Evolutionary conservation across 2,888 invertebrate genomes (phyloP).

Genomic region (Seira ritae): DNA sequence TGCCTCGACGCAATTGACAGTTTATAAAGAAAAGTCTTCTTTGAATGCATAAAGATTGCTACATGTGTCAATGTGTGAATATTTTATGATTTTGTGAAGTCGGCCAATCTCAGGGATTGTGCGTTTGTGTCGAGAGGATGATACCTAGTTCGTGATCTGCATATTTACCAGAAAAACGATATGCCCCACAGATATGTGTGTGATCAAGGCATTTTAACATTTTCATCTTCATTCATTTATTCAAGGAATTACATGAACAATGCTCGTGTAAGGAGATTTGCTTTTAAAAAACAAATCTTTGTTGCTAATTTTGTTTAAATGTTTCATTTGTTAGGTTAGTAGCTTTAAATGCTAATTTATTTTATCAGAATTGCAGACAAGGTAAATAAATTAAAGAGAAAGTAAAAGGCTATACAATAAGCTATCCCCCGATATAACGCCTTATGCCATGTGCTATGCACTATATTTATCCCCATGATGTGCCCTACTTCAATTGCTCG

Average conservation of each 20-base stretch:
- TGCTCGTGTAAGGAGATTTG: not conserved
- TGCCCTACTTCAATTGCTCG: too few relatives aligned
- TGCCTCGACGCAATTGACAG: slow-evolving; percentile 38
- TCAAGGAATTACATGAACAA: not conserved
- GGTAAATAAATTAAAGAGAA: too few relatives aligned
- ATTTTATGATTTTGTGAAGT: slow-evolving; percentile 52
- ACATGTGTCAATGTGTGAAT: slow-evolving; percentile 47
- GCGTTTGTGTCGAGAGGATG: slow-evolving; percentile 41
- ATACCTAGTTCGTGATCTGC: slow-evolving; percentile 57
- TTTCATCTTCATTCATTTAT: not conserved
- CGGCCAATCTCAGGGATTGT: slow-evolving; percentile 21
- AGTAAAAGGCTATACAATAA: too few relatives aligned
- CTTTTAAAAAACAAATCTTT: not conserved
- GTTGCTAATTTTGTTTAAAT: too few relatives aligned
- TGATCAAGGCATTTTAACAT: not conserved
- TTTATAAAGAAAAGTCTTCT: slow-evolving; percentile 19
- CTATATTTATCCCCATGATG: too few relatives aligned
- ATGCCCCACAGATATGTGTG: not conserved
- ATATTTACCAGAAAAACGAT: slow-evolving; percentile 22
- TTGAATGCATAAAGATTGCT: slow-evolving; percentile 15
- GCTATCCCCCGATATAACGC: too few relatives aligned
- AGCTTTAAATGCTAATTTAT: too few relatives aligned
- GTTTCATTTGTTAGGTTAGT: too few relatives aligned
- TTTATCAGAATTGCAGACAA: too few relatives aligned
- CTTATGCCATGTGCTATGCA: too few relatives aligned